These are phyloP conservation scores for Entomobrya multifasciata DNA, from an alignment of 2,888 invertebrate genomes.

Conservation along the genomic window DNA sequence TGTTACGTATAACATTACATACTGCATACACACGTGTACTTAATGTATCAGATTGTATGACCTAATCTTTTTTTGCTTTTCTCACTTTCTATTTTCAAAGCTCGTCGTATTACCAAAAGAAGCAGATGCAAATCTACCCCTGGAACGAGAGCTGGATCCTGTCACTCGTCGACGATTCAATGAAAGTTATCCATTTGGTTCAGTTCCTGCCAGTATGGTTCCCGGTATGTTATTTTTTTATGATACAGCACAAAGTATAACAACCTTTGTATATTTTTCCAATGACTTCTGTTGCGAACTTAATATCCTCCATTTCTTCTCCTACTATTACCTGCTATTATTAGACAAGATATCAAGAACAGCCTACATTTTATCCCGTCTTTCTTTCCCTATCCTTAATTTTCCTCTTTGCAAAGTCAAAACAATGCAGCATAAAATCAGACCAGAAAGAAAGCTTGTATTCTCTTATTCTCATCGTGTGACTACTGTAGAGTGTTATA, in stretches of 20 bases:
- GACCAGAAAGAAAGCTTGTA: too few relatives aligned
- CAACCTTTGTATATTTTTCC: slow-evolving; percentile 11
- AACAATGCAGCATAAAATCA: slow-evolving; percentile 5
- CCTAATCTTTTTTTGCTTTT: slow-evolving; percentile 9
- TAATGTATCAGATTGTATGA: not conserved
- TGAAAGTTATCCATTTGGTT: slow-evolving; percentile 76
- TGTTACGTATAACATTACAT: not conserved
- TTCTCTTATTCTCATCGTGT: not conserved
- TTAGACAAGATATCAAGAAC: too few relatives aligned
- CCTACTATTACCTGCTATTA: not conserved
- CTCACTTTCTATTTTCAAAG: slow-evolving; percentile 63
- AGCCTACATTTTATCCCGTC: too few relatives aligned
- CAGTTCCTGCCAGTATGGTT: slow-evolving; percentile 75
- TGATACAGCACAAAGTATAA: not conserved
- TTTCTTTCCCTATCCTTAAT: not conserved
- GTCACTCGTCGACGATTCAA: slow-evolving; percentile 78
- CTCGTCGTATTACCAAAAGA: slow-evolving; percentile 78
- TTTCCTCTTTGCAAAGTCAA: slow-evolving; percentile 1
- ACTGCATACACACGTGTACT: not conserved
- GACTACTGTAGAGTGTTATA: not conserved
- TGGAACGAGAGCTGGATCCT: slow-evolving; percentile 75
- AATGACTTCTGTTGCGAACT: not conserved
- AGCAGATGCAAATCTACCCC: slow-evolving; percentile 77
- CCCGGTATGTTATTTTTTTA: slow-evolving; percentile 74
- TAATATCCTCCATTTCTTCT: not conserved